Conservation (phyloP, 2,888 invertebrate species). For the Lottia gigantea region DNA sequence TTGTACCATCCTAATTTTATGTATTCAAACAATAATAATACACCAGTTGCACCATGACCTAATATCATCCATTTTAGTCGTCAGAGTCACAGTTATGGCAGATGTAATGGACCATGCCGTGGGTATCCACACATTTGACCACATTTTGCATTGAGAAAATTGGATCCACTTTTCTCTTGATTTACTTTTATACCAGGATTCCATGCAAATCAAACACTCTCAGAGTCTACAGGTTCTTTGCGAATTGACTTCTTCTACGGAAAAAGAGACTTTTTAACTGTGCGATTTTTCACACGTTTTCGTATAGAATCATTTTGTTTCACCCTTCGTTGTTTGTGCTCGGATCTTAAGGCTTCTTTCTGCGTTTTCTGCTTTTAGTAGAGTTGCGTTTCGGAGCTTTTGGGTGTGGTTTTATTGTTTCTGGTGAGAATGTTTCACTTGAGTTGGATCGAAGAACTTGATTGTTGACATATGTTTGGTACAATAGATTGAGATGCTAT, state of each 20-base stretch:
- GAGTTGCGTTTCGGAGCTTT: slow-evolving; percentile 25
- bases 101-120: too few relatives aligned
- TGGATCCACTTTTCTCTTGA: slow-evolving; percentile 20
- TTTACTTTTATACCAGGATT: slow-evolving; percentile 18
- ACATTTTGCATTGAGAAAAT: slow-evolving; percentile 13
- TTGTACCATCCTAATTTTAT: too few relatives aligned
- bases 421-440: slow-evolving; percentile 20
- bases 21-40: too few relatives aligned
- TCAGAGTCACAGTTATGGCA: too few relatives aligned
- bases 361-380: slow-evolving; percentile 23
- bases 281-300: too few relatives aligned
- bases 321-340: slow-evolving; percentile 15
- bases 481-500: background rate
- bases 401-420: slow-evolving; percentile 20
- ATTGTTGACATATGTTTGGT: slow-evolving; percentile 10
- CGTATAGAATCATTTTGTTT: background rate
- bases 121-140: slow-evolving; percentile 11
- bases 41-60: too few relatives aligned
- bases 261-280: too few relatives aligned
- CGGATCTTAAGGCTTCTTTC: slow-evolving; percentile 26
- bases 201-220: slow-evolving; percentile 17
- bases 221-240: slow-evolving; percentile 13
- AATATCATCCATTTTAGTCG: too few relatives aligned
- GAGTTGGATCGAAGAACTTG: slow-evolving; percentile 7
- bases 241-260: background rate